Conservation (phyloP, 2,797 vertebrate species). For the Enteromius viviparus region DNA sequence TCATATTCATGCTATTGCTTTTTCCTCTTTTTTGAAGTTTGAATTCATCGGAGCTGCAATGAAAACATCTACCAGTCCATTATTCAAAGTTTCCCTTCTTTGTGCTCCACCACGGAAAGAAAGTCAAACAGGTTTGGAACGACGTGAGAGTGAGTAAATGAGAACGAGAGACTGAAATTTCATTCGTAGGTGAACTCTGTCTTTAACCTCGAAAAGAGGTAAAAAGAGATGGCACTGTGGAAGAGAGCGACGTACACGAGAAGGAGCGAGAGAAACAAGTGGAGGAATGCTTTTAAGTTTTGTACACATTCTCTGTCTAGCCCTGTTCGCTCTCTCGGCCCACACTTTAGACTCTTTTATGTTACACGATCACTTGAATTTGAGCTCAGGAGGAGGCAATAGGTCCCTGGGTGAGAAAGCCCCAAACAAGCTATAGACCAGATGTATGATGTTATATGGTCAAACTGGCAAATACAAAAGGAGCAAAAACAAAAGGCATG, state of each 20-base stretch:
- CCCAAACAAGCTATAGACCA: constrained; percentile 95
- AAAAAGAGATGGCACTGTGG: constrained; percentile 1
- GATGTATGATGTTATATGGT: constrained; percentile 99
- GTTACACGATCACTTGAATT: constrained; percentile 86
- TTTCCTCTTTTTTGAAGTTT: neutral
- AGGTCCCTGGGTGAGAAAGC: constrained; percentile 89
- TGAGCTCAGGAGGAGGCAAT: constrained; percentile 87
- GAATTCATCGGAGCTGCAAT: neutral
- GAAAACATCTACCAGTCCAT: neutral
- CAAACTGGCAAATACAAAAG: constrained; percentile 98
- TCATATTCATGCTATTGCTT: neutral
- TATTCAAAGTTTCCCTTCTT: neutral
- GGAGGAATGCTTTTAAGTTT: constrained; percentile 51
- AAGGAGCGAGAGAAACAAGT: constrained; percentile 30
- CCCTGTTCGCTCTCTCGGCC: constrained; percentile 74
- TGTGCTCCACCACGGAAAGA: neutral
- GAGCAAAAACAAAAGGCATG: constrained; percentile 93
- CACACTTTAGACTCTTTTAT: constrained; percentile 88
- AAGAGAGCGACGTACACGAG: constrained; percentile 12
- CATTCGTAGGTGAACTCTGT: constrained; percentile 4
- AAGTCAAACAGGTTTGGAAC: constrained; percentile 16
- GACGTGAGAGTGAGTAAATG: neutral
- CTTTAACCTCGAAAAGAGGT: neutral
- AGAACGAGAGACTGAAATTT: neutral
- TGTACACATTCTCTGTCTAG: constrained; percentile 64